Evolutionary conservation across 2,113 vertebrate genomes (phyloP), one percentile per base, ranked within the genome.

Genomic region (Bothrops jararaca): DNA sequence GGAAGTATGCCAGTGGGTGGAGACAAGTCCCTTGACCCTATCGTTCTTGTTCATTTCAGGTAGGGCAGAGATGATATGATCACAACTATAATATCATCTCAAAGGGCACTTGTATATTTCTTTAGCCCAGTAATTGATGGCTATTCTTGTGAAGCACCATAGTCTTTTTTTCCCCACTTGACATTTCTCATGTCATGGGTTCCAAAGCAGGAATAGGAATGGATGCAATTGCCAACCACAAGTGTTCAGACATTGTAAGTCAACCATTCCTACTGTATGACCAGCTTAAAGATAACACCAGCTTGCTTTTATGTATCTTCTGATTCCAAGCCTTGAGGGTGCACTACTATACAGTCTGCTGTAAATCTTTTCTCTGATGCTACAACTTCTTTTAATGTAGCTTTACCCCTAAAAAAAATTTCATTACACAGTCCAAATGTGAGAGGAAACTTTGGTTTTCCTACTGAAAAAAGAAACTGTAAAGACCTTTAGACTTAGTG

Each of bases 291-390:
- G 89, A 92, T 92, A 92, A 89, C 53, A 92, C 18, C 53, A 88
- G 29, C 6, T 89, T 89, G 64, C 50, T 89, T 89, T 89, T 89
- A 89, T 92, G 69, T 89, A 92, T 69, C 53, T 92, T 92, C 88
- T 89, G 69, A 92, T 92, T 48, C 64, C 10, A 42, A 89, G 69
- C 69, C 88, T 92, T 92, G 89, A 85, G 69, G 53, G 88, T 57
- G 53, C 92, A 92, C 11, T 57, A 52, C 91, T 57, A 39, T 57
- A 52, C 91, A 85, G 39, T 57, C 52, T 80, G 91, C 91, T 89
- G 88, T 92, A 85, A 89, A 92, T 85, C 92, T 92, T 92, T 89
- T 85, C 53, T 85, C 34, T 92, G 92, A 92, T 88, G 89, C 42
- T 45, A 39, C 52, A 85, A 85, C 69, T 13, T 74, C 11, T 74